These are phyloP conservation scores for Bombus superbus DNA, from an alignment of 1,140 invertebrate species.

Conservation along the genomic window DNA sequence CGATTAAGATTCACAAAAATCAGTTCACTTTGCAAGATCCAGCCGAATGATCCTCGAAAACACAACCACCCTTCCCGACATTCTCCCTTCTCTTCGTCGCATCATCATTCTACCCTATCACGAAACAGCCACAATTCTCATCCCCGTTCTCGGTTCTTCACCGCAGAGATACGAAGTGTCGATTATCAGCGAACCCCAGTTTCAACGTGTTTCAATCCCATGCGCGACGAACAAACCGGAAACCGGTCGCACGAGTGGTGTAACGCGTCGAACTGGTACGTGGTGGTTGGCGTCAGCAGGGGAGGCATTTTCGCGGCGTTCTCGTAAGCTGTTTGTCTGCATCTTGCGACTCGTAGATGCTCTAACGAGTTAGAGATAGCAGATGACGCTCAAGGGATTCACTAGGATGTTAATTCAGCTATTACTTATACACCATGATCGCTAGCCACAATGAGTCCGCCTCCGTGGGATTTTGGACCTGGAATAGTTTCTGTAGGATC, in stretches of 20 bases:
- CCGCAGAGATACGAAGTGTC: not conserved
- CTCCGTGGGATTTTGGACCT: not conserved
- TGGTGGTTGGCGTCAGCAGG: conserved; percentile 16
- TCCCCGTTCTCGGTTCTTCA: not conserved
- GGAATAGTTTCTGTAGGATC: not conserved
- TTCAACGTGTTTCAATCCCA: not conserved
- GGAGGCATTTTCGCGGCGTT: conserved; percentile 64
- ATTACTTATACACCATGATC: conserved; percentile 75
- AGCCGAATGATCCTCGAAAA: not conserved
- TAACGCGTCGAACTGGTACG: not conserved
- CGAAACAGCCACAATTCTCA: not conserved
- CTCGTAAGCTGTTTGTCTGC: conserved; percentile 46
- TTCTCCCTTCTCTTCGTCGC: not conserved
- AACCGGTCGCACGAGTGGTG: conserved; percentile 11
- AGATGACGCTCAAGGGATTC: conserved; percentile 80
- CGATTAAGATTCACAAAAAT: not conserved
- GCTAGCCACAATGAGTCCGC: conserved; percentile 7
- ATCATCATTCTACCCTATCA: not conserved
- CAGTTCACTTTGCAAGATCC: not conserved
- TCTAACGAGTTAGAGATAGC: conserved; percentile 75
- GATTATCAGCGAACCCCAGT: not conserved
- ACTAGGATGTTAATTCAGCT: conserved; percentile 81
- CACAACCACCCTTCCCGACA: not conserved
- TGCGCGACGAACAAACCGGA: conserved; percentile 5
- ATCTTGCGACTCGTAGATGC: conserved; percentile 57